Base-by-base conservation (phyloP, 2,797 vertebrate genomes). In the Peromyscus attwateri region DNA sequence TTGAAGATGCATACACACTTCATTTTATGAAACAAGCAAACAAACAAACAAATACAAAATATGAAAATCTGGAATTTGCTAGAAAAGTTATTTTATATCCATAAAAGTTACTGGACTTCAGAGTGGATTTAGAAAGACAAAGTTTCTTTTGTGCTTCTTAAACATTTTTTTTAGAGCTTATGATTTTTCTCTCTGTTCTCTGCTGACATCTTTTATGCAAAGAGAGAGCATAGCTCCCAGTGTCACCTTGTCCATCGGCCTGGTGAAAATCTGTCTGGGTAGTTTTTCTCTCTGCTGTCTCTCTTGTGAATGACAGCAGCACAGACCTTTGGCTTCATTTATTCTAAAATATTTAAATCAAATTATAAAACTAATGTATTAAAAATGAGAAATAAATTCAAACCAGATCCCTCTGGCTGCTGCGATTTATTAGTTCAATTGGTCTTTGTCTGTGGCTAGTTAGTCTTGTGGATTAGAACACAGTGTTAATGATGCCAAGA, bases 361-460 rank as follows among this genome's bases (percentile, higher is more conserved):
- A 96, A 95, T 97, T 96, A 93, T 88, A 95, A 97, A 95, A 92
- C 88, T 73, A 95, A 97, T 93, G 60, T 96, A 96, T 94, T 92
- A 95, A 94, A 97, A 97, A 96, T 97, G 95, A 97, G 94, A 97
- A 96, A 93, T 92, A 97, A 97, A 98, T 95, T 92, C 68, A 95
- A 97, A 97, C 66, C 96, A 98, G 93, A 97, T 88, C 92, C 76
- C 83, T 82, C 64, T 89, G 77, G 62, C 49, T 92, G 77, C 87
- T 97, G 87, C 62, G 77, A 97, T 81, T 93, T 88, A 96, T 97
- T 97, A 95, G 89, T 82, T 81, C 89, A 94, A 34, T 93, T 93
- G 96, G 92, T 84, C 55, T 85, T 95, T 89, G 95, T 95, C 91
- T 97, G 89, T 96, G 96, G 66, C 89, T 96, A 95, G 92, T 96